A percentile compares a stretch with the other conserved stretches of the same genome.
These are phyloP conservation scores for Drosophila virilis DNA, from an alignment of 1,140 invertebrate genomes.

Conservation along the genomic window DNA sequence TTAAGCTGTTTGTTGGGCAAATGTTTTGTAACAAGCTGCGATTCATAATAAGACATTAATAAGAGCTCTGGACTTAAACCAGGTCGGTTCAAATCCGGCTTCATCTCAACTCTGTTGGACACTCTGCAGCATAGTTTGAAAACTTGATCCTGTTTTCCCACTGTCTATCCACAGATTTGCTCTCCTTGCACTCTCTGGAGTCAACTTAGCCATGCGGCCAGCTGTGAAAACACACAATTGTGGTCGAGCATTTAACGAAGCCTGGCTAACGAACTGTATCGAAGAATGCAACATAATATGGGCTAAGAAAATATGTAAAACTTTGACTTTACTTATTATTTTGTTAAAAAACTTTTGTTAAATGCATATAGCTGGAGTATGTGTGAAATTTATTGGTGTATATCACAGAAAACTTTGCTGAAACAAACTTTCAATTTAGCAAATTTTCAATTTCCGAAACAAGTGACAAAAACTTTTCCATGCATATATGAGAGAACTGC, in stretches of 20 bases:
- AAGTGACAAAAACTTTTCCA: constrained; percentile 32
- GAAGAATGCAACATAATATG: neutral
- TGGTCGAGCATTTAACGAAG: constrained; percentile 10
- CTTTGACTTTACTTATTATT: constrained; percentile 6
- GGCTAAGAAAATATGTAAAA: constrained; percentile 9
- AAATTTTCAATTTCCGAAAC: constrained; percentile 26
- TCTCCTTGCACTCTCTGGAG: neutral
- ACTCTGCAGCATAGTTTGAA: too few species aligned
- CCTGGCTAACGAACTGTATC: constrained; percentile 2
- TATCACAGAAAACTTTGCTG: constrained; percentile 12
- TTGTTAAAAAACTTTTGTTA: constrained; percentile 2
- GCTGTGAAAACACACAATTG: constrained; percentile 16
- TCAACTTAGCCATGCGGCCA: constrained; percentile 5
- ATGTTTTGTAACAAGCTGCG: too few species aligned
- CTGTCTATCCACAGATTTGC: neutral
- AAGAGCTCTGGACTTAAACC: too few species aligned
- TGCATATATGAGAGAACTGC: neutral
- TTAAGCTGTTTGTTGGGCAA: too few species aligned
- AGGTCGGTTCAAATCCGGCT: too few species aligned
- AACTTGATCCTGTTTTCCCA: neutral
- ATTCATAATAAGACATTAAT: too few species aligned
- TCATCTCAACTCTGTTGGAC: too few species aligned
- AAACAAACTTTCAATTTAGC: constrained; percentile 41
- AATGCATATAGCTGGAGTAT: neutral
- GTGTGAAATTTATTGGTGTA: constrained; percentile 19